Percentiles rank a stretch among this genome's conserved stretches.
Conservation (phyloP, 2,888 invertebrate species). For the Tyria jacobaeae region DNA sequence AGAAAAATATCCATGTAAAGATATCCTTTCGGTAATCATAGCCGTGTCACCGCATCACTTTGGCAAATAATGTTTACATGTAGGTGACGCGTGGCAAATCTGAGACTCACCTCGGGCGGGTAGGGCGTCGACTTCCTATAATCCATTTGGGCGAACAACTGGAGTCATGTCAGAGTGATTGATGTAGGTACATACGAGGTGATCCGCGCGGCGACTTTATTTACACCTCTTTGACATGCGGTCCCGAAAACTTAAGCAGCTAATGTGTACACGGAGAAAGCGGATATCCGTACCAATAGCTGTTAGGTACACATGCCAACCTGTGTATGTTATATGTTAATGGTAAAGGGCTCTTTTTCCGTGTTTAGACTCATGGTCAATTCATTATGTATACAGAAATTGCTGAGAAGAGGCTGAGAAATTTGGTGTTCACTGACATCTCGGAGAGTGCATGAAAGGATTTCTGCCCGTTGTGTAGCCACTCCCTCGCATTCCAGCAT, state of each 20-base stretch:
- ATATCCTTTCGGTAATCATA: constrained; percentile 67
- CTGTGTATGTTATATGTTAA: neutral
- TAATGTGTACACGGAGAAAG: constrained; percentile 51
- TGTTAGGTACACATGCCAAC: neutral
- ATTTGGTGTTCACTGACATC: too few relatives aligned
- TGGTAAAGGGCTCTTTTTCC: neutral
- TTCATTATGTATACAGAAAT: too few relatives aligned
- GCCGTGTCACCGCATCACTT: constrained; percentile 77
- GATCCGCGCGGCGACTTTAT: constrained; percentile 77
- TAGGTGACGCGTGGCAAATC: constrained; percentile 77
- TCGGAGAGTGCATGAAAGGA: too few relatives aligned
- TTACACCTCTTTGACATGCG: constrained; percentile 70
- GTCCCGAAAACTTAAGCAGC: constrained; percentile 64
- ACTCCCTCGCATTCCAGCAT: too few relatives aligned
- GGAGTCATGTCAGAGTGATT: constrained; percentile 84
- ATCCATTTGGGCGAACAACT: constrained; percentile 85
- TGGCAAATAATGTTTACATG: constrained; percentile 80
- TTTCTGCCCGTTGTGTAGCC: too few relatives aligned
- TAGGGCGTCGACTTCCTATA: constrained; percentile 79
- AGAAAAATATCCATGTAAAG: constrained; percentile 59
- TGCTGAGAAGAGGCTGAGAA: too few relatives aligned
- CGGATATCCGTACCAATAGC: constrained; percentile 18
- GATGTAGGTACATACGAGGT: constrained; percentile 75
- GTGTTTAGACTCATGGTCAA: too few relatives aligned
- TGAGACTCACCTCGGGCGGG: constrained; percentile 72